These are phyloP conservation scores for Colossoma macropomum DNA, from an alignment of 2,113 vertebrate species.

Conservation along the genomic window DNA sequence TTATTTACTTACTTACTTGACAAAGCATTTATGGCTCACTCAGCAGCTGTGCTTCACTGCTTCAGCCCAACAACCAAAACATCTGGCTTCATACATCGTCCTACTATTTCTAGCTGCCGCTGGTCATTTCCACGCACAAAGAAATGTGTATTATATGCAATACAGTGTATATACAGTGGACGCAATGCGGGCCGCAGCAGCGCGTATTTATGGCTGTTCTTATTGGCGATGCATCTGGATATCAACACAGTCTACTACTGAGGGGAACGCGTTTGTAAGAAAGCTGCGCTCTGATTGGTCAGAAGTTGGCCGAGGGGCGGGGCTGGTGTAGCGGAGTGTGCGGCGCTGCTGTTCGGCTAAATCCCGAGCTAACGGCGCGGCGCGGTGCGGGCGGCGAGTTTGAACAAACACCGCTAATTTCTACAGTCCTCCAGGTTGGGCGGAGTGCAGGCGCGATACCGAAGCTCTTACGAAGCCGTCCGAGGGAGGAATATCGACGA, in stretches of 20 bases:
- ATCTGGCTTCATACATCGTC: too few species aligned
- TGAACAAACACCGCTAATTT: background rate
- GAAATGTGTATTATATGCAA: too few species aligned
- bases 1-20: too few species aligned
- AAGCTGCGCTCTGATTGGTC: conserved; percentile 47
- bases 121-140: too few species aligned
- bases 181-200: too few species aligned
- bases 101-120: too few species aligned
- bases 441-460: background rate
- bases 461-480: background rate
- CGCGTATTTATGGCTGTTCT: too few species aligned
- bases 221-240: too few species aligned
- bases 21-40: too few species aligned
- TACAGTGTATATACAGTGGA: too few species aligned
- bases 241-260: background rate
- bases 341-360: conserved; percentile 16
- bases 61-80: too few species aligned
- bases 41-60: too few species aligned
- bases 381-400: background rate
- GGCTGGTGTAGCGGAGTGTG: conserved; percentile 23
- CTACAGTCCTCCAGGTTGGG: background rate
- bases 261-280: conserved; percentile 32
- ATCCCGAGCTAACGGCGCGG: conserved; percentile 35
- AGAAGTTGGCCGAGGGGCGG: conserved; percentile 46
- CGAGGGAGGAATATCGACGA: background rate